A percentile compares a stretch with the other conserved stretches of the same genome.
Evolutionary conservation across 2,113 vertebrate species (phyloP).

Genomic region (Eolophus roseicapilla): DNA sequence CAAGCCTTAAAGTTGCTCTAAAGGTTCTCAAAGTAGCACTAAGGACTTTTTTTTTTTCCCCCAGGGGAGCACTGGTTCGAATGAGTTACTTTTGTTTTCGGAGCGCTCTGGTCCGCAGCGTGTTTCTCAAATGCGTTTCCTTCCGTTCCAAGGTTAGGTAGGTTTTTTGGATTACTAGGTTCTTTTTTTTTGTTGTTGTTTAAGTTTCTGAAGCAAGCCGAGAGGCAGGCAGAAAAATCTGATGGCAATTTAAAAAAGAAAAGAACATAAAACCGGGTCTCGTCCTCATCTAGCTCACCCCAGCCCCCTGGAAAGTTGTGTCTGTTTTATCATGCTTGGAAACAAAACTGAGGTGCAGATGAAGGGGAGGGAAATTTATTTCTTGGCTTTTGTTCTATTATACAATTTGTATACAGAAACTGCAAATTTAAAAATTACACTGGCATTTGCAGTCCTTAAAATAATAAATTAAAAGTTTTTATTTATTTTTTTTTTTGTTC

Average conservation of each 20-base stretch:
- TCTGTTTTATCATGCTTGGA: conserved; percentile 78
- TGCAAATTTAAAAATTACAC: conserved; percentile 98
- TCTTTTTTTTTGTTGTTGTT: conserved; percentile 40
- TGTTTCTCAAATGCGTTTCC: conserved; percentile 72
- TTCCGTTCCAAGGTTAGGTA: conserved; percentile 78
- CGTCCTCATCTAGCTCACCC: conserved; percentile 72
- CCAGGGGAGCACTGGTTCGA: conserved; percentile 74
- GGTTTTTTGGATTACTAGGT: conserved; percentile 64
- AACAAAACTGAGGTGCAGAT: conserved; percentile 77
- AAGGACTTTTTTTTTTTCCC: conserved; percentile 77
- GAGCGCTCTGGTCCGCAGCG: conserved; percentile 73
- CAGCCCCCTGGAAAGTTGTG: conserved; percentile 74
- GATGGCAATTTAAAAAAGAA: conserved; percentile 41
- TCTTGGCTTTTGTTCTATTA: conserved; percentile 82
- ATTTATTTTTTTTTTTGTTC: conserved; percentile 75
- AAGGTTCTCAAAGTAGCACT: conserved; percentile 88
- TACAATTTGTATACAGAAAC: conserved; percentile 90
- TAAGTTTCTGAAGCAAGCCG: conserved; percentile 83
- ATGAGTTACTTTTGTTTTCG: conserved; percentile 68
- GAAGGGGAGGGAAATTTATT: conserved; percentile 81
- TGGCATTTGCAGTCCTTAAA: conserved; percentile 96
- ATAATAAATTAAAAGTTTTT: conserved; percentile 98
- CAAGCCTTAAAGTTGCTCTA: conserved; percentile 94
- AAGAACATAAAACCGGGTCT: background rate
- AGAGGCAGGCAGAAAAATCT: conserved; percentile 82